Evolutionary conservation across 2,888 invertebrate species (phyloP).

Genomic region (Dromius quadrimaculatus): DNA sequence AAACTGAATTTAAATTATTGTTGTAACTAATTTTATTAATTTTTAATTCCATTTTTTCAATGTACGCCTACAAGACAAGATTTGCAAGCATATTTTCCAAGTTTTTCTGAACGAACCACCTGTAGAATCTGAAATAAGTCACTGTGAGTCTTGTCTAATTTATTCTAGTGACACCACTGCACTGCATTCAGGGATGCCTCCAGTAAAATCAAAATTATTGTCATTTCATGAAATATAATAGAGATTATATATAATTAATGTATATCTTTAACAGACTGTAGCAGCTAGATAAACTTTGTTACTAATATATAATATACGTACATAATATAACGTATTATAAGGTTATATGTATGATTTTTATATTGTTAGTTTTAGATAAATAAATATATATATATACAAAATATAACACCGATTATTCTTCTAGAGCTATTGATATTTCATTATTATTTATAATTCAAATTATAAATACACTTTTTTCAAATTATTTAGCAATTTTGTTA

Average conservation of each 20-base stretch:
- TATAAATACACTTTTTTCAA: no score
- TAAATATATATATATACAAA: slow-evolving; percentile 65
- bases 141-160: slow-evolving; percentile 46
- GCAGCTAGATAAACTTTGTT: slow-evolving; percentile 48
- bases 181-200: slow-evolving; percentile 51
- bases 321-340: slow-evolving; percentile 49
- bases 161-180: slow-evolving; percentile 47
- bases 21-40: slow-evolving; percentile 38
- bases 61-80: slow-evolving; percentile 42
- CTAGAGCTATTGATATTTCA: no score
- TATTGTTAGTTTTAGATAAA: slow-evolving; percentile 63
- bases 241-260: slow-evolving; percentile 44
- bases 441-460: no score
- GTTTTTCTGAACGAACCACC: slow-evolving; percentile 10
- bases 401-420: no score
- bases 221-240: slow-evolving; percentile 38
- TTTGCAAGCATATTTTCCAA: slow-evolving; percentile 4
- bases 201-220: slow-evolving; percentile 47
- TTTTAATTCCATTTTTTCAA: slow-evolving; percentile 50
- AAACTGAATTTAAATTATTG: slow-evolving; percentile 48
- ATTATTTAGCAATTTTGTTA: no score
- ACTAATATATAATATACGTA: slow-evolving; percentile 52
- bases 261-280: slow-evolving; percentile 51
- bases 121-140: background rate
- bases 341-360: slow-evolving; percentile 63